These are phyloP conservation scores for Microcebus tavaratra DNA, from an alignment of 2,113 vertebrate species.

Conservation along the genomic window DNA sequence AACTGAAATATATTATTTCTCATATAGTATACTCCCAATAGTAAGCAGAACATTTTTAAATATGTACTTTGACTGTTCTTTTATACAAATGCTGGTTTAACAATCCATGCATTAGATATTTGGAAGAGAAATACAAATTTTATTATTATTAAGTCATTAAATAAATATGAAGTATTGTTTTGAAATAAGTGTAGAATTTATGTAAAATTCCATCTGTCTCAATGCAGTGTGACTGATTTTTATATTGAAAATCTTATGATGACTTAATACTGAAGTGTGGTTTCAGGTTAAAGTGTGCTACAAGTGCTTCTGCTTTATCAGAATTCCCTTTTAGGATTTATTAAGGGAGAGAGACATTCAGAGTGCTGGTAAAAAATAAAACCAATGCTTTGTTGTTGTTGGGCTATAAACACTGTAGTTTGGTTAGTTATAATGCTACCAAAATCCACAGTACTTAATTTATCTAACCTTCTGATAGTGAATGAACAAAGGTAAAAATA, in stretches of 20 bases:
- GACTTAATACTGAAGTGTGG: slow-evolving; percentile 57
- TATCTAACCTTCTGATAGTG: slow-evolving; percentile 96
- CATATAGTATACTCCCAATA: slow-evolving; percentile 84
- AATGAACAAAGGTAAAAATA: slow-evolving; percentile 99
- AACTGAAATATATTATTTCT: slow-evolving; percentile 87
- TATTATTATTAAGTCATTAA: background rate
- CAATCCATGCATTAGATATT: background rate
- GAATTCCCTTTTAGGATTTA: slow-evolving; percentile 57
- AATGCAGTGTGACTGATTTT: background rate
- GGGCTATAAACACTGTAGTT: slow-evolving; percentile 83
- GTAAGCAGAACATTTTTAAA: slow-evolving; percentile 37
- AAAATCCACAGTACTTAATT: slow-evolving; percentile 88
- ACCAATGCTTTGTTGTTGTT: slow-evolving; percentile 86
- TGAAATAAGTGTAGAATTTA: background rate
- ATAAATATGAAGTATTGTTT: background rate
- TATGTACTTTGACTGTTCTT: background rate
- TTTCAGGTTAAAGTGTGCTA: slow-evolving; percentile 39
- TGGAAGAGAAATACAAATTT: slow-evolving; percentile 43
- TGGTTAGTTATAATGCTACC: slow-evolving; percentile 83
- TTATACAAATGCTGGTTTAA: background rate
- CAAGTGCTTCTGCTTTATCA: slow-evolving; percentile 40
- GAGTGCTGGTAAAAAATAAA: background rate
- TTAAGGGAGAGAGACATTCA: slow-evolving; percentile 42
- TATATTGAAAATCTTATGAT: slow-evolving; percentile 35
- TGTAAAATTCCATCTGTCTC: background rate